Conservation (phyloP, 2,113 vertebrate species). For the Notothenia coriiceps region DNA sequence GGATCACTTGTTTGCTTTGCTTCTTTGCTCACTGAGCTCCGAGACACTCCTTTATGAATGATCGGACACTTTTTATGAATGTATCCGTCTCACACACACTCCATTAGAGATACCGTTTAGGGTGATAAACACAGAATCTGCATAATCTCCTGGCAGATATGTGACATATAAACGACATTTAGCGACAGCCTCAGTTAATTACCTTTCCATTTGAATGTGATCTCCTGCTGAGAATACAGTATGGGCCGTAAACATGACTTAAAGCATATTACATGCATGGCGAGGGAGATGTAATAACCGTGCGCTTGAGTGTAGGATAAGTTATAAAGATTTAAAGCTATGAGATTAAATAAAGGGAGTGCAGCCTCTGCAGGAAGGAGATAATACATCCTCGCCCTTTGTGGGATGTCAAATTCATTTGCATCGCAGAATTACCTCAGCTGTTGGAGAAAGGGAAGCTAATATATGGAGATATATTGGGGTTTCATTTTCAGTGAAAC, state of each 20-base stretch:
- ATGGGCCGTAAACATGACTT: background rate
- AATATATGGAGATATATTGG: conserved; percentile 17
- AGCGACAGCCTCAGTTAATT: conserved; percentile 37
- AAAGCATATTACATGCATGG: background rate
- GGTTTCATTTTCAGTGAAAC: background rate
- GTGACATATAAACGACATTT: conserved; percentile 45
- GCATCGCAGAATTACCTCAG: conserved; percentile 23
- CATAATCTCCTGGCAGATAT: conserved; percentile 24
- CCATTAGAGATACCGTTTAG: conserved; percentile 32
- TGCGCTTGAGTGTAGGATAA: conserved; percentile 29
- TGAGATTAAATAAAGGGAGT: conserved; percentile 16
- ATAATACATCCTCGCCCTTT: conserved; percentile 22
- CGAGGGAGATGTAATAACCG: conserved; percentile 9
- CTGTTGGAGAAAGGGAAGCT: background rate
- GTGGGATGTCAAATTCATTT: conserved; percentile 8
- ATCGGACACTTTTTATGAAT: conserved; percentile 32
- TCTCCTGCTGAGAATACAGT: background rate
- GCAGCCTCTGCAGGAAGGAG: background rate
- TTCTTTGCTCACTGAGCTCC: conserved; percentile 52
- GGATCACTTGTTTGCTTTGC: conserved; percentile 60
- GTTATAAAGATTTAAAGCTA: conserved; percentile 16
- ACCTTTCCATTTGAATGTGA: conserved; percentile 32
- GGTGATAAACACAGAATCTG: conserved; percentile 29
- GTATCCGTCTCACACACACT: conserved; percentile 22
- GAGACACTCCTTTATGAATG: conserved; percentile 31